Evolutionary conservation across 2,888 invertebrate species (phyloP).

Genomic region (Acanthococcus lagerstroemiae): DNA sequence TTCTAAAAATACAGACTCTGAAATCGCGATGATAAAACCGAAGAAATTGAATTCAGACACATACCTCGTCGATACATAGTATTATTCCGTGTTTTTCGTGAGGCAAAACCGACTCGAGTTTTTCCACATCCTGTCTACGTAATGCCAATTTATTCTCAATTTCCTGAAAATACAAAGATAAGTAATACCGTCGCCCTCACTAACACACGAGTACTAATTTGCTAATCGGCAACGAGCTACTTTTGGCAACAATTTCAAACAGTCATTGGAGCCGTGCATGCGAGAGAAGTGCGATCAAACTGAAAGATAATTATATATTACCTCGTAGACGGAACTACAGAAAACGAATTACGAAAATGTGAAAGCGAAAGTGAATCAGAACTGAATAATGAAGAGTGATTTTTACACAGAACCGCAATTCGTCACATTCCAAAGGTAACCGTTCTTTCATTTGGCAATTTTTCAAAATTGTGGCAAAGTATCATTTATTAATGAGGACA

Average conservation of each 20-base stretch:
- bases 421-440: neutral
- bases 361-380: neutral
- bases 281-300: no score
- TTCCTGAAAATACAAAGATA: constrained; percentile 3
- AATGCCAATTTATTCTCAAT: constrained; percentile 15
- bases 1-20: neutral
- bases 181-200: neutral
- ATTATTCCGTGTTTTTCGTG: constrained; percentile 26
- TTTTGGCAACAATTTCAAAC: neutral
- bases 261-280: neutral
- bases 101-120: constrained; percentile 8
- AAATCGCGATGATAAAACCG: neutral
- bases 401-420: constrained; percentile 1
- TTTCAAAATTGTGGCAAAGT: neutral
- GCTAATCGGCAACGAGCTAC: no score
- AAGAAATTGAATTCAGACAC: neutral
- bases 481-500: constrained; percentile 9
- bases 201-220: neutral
- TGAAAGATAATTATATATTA: no score
- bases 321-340: no score
- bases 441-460: constrained; percentile 1
- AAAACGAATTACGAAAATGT: neutral
- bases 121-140: constrained; percentile 21
- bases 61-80: constrained; percentile 16
- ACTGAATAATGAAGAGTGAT: neutral